Percentiles rank a stretch among this genome's conserved stretches.
phyloP scores from a whole-genome alignment of 2,113 vertebrate species.

The Bolborhynchus lineola region DNA sequence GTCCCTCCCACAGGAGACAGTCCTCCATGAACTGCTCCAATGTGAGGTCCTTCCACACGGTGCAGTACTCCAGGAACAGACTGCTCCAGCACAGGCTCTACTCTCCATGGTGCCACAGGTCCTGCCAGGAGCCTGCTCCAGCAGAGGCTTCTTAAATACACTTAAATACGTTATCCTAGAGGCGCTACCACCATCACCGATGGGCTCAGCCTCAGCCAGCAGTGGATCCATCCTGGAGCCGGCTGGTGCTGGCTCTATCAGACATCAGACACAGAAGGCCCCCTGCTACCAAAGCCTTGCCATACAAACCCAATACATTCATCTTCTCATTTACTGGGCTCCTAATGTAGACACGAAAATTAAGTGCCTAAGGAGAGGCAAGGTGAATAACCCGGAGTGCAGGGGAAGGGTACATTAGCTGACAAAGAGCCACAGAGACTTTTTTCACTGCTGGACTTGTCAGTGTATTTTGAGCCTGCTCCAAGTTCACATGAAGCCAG shows the following conservation, averaged over 20 bases:
- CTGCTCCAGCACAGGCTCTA: not conserved
- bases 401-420: not conserved
- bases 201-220: not conserved
- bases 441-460: not conserved
- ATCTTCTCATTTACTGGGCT: not conserved
- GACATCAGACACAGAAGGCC: not conserved
- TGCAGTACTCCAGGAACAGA: not conserved
- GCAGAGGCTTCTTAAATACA: not conserved
- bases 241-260: not conserved
- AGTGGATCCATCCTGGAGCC: accelerated
- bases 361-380: not conserved
- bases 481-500: not conserved
- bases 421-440: not conserved
- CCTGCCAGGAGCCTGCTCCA: not conserved
- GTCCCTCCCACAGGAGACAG: not conserved
- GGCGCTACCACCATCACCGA: accelerated
- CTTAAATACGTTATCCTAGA: not conserved
- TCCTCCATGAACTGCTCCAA: not conserved
- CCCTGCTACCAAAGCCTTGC: not conserved
- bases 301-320: not conserved
- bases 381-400: not conserved
- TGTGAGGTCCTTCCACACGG: not conserved
- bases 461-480: not conserved
- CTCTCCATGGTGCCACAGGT: not conserved
- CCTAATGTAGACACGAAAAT: not conserved